phyloP scores from a whole-genome alignment of 2,113 vertebrate species.

The Mus pahari region DNA sequence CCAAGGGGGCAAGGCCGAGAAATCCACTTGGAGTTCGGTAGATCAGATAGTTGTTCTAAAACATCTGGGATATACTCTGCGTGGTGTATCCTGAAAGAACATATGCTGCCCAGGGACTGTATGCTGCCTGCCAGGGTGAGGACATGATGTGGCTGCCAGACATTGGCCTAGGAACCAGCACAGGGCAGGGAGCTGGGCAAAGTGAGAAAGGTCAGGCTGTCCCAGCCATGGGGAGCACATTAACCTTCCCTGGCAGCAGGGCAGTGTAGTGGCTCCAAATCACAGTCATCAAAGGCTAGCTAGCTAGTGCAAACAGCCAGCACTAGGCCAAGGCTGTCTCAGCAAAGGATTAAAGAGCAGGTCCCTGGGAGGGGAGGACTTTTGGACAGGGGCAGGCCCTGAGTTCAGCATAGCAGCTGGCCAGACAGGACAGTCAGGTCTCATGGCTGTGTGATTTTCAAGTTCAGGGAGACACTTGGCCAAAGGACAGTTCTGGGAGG shows the following conservation, averaged over 20 bases:
- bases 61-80: background rate
- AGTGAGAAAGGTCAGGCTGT: background rate
- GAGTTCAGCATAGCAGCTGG: constrained; percentile 48
- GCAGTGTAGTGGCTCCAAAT: background rate
- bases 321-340: background rate
- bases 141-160: background rate
- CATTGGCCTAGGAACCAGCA: constrained; percentile 28
- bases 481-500: background rate
- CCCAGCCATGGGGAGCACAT: background rate
- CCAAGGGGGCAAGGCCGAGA: background rate
- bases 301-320: background rate
- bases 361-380: background rate
- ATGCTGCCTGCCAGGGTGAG: background rate
- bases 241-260: constrained; percentile 44
- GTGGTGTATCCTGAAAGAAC: background rate
- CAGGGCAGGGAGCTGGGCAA: background rate
- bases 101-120: background rate
- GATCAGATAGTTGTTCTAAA: background rate
- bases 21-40: background rate
- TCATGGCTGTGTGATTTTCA: background rate
- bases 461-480: background rate
- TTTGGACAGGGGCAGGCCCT: background rate
- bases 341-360: background rate
- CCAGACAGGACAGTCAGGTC: background rate
- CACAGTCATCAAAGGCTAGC: background rate